These are phyloP conservation scores for Candidula unifasciata DNA, from an alignment of 2,888 invertebrate genomes.

Conservation along the genomic window DNA sequence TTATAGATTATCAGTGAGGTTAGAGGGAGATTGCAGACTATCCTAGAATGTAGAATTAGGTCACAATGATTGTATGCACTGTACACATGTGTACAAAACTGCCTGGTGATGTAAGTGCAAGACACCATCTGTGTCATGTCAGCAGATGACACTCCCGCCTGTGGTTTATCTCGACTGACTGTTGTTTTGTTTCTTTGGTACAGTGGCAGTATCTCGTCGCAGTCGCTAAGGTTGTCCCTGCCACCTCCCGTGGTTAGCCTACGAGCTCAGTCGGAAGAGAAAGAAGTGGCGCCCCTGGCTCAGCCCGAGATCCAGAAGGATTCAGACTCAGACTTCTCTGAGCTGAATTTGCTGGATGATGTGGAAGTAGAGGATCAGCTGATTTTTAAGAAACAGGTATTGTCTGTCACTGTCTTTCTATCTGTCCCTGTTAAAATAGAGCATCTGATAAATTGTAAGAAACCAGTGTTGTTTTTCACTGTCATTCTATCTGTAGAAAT, in stretches of 20 bases:
- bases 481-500: no score
- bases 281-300: slow-evolving; percentile 31
- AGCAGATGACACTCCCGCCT: no score
- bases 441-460: slow-evolving; percentile 88
- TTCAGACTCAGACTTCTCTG: slow-evolving; percentile 73
- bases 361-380: slow-evolving; percentile 89
- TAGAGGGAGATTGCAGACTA: no score
- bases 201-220: slow-evolving; percentile 24
- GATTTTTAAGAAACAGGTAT: slow-evolving; percentile 86
- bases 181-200: background rate
- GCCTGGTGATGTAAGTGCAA: no score
- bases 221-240: slow-evolving; percentile 29
- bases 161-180: no score
- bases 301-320: slow-evolving; percentile 70
- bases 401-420: background rate
- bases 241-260: slow-evolving; percentile 37
- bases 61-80: no score
- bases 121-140: no score
- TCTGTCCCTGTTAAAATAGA: slow-evolving; percentile 86
- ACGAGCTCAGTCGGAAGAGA: slow-evolving; percentile 24
- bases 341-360: slow-evolving; percentile 82
- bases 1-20: no score
- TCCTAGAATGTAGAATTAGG: no score
- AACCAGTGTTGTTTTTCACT: slow-evolving; percentile 79
- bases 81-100: no score